phyloP scores from a whole-genome alignment of 1,140 invertebrate species.

The Leptopilina clavipes region DNA sequence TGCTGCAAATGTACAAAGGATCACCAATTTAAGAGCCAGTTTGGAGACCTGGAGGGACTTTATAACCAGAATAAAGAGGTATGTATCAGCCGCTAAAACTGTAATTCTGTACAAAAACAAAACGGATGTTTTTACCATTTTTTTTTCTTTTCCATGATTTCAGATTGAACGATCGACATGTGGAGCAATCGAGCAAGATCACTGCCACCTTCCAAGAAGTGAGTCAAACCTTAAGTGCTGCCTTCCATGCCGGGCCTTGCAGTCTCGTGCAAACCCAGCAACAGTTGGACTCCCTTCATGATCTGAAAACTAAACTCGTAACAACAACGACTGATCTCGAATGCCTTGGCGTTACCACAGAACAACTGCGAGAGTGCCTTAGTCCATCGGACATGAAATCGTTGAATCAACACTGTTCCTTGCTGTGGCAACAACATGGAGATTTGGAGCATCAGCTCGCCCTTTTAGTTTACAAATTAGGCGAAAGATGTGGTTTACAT shows the following conservation, averaged over 20 bases:
- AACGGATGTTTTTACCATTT: too few species aligned
- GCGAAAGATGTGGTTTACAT: slow-evolving; percentile 84
- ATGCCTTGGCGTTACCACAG: slow-evolving; percentile 82
- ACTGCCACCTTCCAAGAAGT: slow-evolving; percentile 77
- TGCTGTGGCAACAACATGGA: slow-evolving; percentile 85
- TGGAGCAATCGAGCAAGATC: slow-evolving; percentile 76
- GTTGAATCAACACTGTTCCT: slow-evolving; percentile 84
- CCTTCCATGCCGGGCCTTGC: slow-evolving; percentile 58
- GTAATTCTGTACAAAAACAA: too few species aligned
- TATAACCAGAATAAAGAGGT: slow-evolving; percentile 77
- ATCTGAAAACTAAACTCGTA: slow-evolving; percentile 77
- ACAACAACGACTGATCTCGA: slow-evolving; percentile 79
- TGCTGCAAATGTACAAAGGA: slow-evolving; percentile 82
- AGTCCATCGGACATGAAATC: slow-evolving; percentile 91
- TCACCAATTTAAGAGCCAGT: slow-evolving; percentile 85
- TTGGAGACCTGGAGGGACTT: slow-evolving; percentile 89
- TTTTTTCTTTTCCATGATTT: too few species aligned
- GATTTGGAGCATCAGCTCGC: slow-evolving; percentile 87
- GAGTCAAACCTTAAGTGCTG: slow-evolving; percentile 75
- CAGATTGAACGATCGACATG: slow-evolving; percentile 78
- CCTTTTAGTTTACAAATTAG: slow-evolving; percentile 82
- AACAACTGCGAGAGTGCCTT: slow-evolving; percentile 88
- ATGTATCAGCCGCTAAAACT: too few species aligned
- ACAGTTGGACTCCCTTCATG: slow-evolving; percentile 77
- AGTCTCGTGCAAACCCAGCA: slow-evolving; percentile 58